These are phyloP conservation scores for Cephus spinipes DNA, from an alignment of 2,888 invertebrate genomes.

Conservation along the genomic window DNA sequence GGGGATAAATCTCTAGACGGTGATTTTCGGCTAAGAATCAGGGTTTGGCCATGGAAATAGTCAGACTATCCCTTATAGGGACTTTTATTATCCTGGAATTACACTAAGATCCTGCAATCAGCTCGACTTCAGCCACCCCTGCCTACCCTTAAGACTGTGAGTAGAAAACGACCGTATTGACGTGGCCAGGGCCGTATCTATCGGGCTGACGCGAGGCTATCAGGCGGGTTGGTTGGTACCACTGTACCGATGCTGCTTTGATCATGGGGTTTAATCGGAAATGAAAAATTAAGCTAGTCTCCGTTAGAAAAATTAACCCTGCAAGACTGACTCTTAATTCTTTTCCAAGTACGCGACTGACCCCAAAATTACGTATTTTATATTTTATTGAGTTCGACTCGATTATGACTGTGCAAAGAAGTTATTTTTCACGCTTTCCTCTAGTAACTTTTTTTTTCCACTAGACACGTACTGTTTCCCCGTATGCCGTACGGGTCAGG, in stretches of 20 bases:
- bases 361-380: too few relatives aligned
- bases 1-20: neutral
- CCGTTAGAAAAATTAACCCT: neutral
- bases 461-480: neutral
- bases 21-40: neutral
- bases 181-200: neutral
- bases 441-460: neutral
- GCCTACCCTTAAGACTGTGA: neutral
- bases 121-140: neutral
- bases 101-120: neutral
- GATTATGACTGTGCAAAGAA: too few relatives aligned
- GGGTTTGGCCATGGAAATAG: neutral
- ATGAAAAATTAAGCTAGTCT: too few relatives aligned
- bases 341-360: neutral
- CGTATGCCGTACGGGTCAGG: too few relatives aligned
- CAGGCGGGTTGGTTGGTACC: neutral
- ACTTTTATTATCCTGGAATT: neutral
- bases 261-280: neutral
- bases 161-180: slow-evolving; percentile 1
- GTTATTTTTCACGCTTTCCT: too few relatives aligned
- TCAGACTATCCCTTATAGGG: neutral
- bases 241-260: neutral
- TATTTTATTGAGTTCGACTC: too few relatives aligned
- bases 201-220: neutral
- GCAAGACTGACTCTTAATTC: neutral